Evolutionary conservation across 2,888 invertebrate genomes (phyloP).

Genomic region (Pammene aurita): DNA sequence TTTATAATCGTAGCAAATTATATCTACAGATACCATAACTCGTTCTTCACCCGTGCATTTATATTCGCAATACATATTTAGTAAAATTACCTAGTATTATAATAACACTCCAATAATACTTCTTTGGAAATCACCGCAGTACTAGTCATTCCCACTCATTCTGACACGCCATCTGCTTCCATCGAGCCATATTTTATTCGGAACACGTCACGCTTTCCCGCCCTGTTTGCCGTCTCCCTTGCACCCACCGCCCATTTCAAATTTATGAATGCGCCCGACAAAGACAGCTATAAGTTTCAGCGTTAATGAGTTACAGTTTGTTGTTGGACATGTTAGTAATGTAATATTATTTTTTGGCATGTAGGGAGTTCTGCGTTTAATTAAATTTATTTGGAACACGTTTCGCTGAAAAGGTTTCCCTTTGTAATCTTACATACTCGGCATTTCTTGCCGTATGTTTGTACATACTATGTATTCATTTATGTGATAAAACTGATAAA

Average conservation of each 20-base stretch:
- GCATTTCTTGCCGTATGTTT: neutral
- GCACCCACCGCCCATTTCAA: slow-evolving; percentile 31
- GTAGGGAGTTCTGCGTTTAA: slow-evolving; percentile 29
- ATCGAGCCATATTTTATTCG: slow-evolving; percentile 61
- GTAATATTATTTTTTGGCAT: slow-evolving; percentile 37
- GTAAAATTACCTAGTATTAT: neutral
- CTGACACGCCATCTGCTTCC: slow-evolving; percentile 50
- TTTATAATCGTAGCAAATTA: too few species aligned
- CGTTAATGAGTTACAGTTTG: slow-evolving; percentile 46
- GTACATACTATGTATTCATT: too few species aligned
- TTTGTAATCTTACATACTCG: slow-evolving; percentile 8
- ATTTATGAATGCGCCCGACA: slow-evolving; percentile 54
- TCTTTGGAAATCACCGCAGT: slow-evolving; percentile 19
- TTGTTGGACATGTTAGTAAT: slow-evolving; percentile 45
- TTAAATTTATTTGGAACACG: slow-evolving; percentile 33
- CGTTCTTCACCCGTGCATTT: too few species aligned
- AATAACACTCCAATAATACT: slow-evolving; percentile 23
- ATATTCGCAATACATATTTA: neutral
- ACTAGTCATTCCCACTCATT: slow-evolving; percentile 46
- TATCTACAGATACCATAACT: too few species aligned
- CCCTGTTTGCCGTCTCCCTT: slow-evolving; percentile 38
- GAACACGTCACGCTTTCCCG: slow-evolving; percentile 55
- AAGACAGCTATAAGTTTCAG: slow-evolving; percentile 50
- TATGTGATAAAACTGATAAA: too few species aligned
- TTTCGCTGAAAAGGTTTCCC: slow-evolving; percentile 25